Percentiles rank a stretch among this genome's conserved stretches.
Conservation (phyloP, 2,888 invertebrate genomes). For the Thymelicus acteon region DNA sequence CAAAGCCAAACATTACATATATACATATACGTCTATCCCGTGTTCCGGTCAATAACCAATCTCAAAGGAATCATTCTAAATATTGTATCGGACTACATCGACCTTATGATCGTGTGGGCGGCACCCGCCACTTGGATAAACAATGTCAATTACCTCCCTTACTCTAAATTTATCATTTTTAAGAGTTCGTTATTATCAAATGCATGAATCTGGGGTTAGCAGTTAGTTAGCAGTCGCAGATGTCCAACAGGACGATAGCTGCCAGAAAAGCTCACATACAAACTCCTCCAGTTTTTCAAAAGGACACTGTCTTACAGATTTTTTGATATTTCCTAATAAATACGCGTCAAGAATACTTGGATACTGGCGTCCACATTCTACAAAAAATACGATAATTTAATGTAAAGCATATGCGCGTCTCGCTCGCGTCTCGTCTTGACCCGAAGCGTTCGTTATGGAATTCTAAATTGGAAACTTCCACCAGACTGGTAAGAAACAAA, state of each 20-base stretch:
- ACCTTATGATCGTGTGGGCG: slow-evolving; percentile 33
- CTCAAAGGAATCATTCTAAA: slow-evolving; percentile 10
- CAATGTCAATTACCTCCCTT: slow-evolving; percentile 30
- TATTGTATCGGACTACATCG: slow-evolving; percentile 25
- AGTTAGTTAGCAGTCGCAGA: no score
- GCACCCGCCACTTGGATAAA: slow-evolving; percentile 4
- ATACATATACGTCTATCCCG: slow-evolving; percentile 2
- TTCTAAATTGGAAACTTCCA: slow-evolving; percentile 3
- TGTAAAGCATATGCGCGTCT: no score
- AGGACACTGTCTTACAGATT: no score
- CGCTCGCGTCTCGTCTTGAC: no score
- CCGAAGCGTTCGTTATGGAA: not conserved
- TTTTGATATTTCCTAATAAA: no score
- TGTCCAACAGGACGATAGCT: no score
- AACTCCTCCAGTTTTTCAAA: no score
- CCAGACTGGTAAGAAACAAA: not conserved
- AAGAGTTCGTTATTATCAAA: not conserved
- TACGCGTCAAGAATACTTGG: no score
- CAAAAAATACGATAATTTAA: no score
- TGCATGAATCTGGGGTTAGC: no score
- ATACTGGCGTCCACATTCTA: no score
- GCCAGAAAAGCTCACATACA: no score
- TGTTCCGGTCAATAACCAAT: slow-evolving; percentile 26
- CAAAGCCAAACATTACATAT: not conserved
- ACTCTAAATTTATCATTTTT: slow-evolving; percentile 20